A percentile compares a stretch with the other conserved stretches of the same genome.
phyloP scores from a whole-genome alignment of 1,140 invertebrate genomes.

The Drosophila tani region DNA sequence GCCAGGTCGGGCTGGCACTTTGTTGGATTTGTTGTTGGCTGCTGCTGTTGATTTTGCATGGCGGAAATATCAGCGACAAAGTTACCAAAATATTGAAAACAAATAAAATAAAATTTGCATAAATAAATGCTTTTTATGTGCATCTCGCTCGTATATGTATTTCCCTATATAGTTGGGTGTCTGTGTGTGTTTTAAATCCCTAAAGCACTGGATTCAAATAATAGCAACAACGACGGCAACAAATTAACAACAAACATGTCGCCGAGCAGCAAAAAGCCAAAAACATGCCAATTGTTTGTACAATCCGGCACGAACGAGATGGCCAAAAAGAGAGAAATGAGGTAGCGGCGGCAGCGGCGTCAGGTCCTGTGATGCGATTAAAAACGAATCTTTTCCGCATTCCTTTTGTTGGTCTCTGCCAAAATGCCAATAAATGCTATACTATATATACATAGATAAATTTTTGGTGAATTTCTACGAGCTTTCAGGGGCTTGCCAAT shows the following conservation, averaged over 20 bases:
- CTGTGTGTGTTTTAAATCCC: slow-evolving; percentile 64
- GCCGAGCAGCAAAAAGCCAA: slow-evolving; percentile 71
- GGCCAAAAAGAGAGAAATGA: background rate
- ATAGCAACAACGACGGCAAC: slow-evolving; percentile 62
- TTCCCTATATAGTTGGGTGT: slow-evolving; percentile 15
- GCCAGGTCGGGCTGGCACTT: slow-evolving; percentile 59
- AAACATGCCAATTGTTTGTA: slow-evolving; percentile 74
- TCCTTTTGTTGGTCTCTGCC: slow-evolving; percentile 50
- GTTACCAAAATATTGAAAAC: slow-evolving; percentile 83
- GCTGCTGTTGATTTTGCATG: slow-evolving; percentile 69
- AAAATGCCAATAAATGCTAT: slow-evolving; percentile 46
- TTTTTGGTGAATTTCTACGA: background rate
- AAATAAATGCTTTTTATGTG: slow-evolving; percentile 71
- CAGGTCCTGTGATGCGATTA: slow-evolving; percentile 69
- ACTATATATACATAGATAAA: slow-evolving; percentile 6
- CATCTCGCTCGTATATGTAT: background rate
- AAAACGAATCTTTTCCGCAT: slow-evolving; percentile 68
- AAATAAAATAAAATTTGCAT: slow-evolving; percentile 83
- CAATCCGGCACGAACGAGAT: slow-evolving; percentile 26
- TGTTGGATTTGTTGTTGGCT: slow-evolving; percentile 55
- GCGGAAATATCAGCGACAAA: slow-evolving; percentile 82
- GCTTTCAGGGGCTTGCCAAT: background rate
- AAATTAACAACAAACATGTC: slow-evolving; percentile 76
- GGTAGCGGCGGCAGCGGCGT: too few species aligned
- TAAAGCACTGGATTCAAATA: slow-evolving; percentile 75